Evolutionary conservation across 2,888 invertebrate species (phyloP).

Genomic region (Mimumesa dahlbomi): DNA sequence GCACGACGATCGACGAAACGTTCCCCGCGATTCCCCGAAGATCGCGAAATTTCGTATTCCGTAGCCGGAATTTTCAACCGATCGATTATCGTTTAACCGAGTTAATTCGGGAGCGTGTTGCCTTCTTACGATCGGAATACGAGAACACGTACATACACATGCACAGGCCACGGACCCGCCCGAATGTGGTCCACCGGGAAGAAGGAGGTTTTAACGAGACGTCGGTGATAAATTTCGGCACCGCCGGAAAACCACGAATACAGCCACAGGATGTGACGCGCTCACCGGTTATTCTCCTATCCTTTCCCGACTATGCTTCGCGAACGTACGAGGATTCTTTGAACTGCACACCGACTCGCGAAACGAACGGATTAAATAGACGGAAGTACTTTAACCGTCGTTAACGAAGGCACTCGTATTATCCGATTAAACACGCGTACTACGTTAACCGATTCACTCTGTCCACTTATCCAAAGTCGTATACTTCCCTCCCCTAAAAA

Average conservation of each 20-base stretch:
- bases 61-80: slow-evolving; percentile 8
- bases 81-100: slow-evolving; percentile 51
- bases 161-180: slow-evolving; percentile 44
- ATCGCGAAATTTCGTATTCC: slow-evolving; percentile 2
- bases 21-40: neutral
- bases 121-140: slow-evolving; percentile 45
- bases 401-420: no score
- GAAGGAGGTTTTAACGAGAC: slow-evolving; percentile 44
- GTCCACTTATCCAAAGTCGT: no score
- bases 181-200: slow-evolving; percentile 53
- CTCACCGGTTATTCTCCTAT: slow-evolving; percentile 39
- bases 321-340: neutral
- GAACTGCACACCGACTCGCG: neutral
- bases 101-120: slow-evolving; percentile 57
- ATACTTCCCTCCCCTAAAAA: no score
- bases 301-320: slow-evolving; percentile 13
- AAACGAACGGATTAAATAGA: neutral
- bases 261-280: slow-evolving; percentile 11
- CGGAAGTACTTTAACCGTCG: no score
- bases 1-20: no score
- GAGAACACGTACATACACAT: slow-evolving; percentile 35
- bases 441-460: no score
- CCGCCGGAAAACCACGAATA: slow-evolving; percentile 29
- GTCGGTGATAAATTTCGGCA: slow-evolving; percentile 52
- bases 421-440: no score